Conservation (phyloP, 2,888 invertebrate genomes). For the Chrysotoxum bicinctum region DNA sequence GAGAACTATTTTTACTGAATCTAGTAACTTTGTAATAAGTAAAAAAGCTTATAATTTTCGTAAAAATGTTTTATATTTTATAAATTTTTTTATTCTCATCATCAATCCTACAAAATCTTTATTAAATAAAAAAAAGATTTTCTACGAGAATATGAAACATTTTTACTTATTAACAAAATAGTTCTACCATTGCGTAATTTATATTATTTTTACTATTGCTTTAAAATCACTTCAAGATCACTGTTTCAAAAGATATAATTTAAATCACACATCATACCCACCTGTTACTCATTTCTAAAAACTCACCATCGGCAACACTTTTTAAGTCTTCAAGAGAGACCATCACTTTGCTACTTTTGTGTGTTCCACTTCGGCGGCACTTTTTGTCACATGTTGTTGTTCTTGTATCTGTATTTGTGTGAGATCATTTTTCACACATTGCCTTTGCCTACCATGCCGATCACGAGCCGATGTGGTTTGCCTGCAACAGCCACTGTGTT, state of each 20-base stretch:
- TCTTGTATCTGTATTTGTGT: constrained; percentile 1
- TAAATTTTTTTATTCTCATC: too few species aligned
- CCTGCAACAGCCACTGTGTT: constrained; percentile 23
- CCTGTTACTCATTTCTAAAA: not conserved
- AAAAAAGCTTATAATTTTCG: too few species aligned
- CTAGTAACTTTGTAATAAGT: too few species aligned
- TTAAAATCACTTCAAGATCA: too few species aligned
- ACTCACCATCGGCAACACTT: constrained; percentile 34
- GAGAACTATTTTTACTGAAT: too few species aligned
- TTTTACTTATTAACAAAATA: too few species aligned
- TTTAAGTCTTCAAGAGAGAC: constrained; percentile 3
- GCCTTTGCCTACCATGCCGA: not conserved
- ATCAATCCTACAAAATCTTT: too few species aligned
- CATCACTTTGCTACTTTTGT: constrained; percentile 33
- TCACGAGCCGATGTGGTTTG: not conserved
- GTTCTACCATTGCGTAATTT: too few species aligned
- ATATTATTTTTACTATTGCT: too few species aligned
- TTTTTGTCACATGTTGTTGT: constrained; percentile 12
- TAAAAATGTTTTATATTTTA: too few species aligned
- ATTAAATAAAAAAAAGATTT: too few species aligned
- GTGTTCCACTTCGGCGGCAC: constrained; percentile 25
- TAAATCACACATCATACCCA: not conserved
- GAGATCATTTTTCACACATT: constrained; percentile 41
- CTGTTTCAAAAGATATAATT: not conserved
- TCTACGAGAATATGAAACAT: too few species aligned